A percentile compares a stretch with the other conserved stretches of the same genome.
Conservation (phyloP, 2,888 invertebrate genomes). For the Nemoura dubitans region DNA sequence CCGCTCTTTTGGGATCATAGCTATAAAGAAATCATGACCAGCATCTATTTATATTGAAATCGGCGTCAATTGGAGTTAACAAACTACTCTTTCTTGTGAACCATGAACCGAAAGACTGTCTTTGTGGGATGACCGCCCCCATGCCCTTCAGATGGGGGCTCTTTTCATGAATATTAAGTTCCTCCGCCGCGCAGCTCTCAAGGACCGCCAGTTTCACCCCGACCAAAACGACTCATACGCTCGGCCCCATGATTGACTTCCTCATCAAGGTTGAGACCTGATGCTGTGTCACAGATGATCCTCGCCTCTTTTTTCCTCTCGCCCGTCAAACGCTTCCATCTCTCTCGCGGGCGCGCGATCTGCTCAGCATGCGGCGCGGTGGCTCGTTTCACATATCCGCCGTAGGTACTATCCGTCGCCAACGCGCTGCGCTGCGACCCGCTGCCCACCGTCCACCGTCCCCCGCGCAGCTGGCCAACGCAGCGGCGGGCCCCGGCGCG, state of each 20-base stretch:
- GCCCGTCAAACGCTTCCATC: neutral
- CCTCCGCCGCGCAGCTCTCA: neutral
- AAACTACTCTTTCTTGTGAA: neutral
- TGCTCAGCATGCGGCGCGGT: neutral
- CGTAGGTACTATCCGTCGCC: neutral
- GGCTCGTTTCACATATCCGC: constrained; percentile 1
- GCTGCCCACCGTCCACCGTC: neutral
- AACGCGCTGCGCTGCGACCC: neutral
- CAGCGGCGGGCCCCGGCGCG: neutral
- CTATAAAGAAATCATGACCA: neutral
- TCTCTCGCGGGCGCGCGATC: neutral
- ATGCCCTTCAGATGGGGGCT: neutral
- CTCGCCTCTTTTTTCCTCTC: neutral
- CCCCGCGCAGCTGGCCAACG: neutral
- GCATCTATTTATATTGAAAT: constrained; percentile 4
- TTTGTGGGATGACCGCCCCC: constrained; percentile 1
- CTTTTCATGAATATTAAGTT: neutral
- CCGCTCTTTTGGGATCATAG: neutral
- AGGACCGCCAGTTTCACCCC: neutral
- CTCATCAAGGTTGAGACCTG: constrained; percentile 26
- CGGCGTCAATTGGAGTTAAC: neutral
- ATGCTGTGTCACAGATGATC: constrained; percentile 18
- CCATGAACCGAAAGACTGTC: neutral
- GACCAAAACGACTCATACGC: neutral
- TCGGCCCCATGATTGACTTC: constrained; percentile 20